phyloP scores from a whole-genome alignment of 2,113 vertebrate genomes.

The Anas platyrhynchos region DNA sequence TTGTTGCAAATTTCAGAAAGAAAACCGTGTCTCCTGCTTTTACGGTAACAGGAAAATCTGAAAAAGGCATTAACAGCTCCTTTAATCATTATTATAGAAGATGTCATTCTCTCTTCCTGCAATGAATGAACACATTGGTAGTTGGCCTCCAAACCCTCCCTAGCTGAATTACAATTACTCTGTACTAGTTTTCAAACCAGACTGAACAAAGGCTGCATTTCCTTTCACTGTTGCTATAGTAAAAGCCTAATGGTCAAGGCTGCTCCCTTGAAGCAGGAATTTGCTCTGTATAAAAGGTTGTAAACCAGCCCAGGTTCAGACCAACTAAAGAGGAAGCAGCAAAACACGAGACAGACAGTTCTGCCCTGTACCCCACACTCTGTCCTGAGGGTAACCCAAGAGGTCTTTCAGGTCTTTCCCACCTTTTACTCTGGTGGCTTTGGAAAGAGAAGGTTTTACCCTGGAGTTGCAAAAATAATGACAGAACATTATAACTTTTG shows the following conservation, averaged over 20 bases:
- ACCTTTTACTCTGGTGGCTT: background rate
- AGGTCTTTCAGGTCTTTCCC: background rate
- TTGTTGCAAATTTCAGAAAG: background rate
- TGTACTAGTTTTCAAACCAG: background rate
- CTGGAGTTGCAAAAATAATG: background rate
- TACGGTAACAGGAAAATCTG: background rate
- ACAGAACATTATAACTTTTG: background rate
- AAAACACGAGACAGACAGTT: background rate
- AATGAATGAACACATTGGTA: background rate
- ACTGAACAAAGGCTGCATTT: background rate
- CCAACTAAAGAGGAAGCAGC: background rate
- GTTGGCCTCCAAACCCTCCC: background rate
- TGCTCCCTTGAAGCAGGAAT: background rate
- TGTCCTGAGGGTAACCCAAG: background rate
- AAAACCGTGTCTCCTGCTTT: background rate
- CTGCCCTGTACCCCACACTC: background rate
- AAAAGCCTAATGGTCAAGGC: background rate
- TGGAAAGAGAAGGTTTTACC: background rate
- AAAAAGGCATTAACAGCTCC: background rate
- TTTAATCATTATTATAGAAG: conserved; percentile 28
- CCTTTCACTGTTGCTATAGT: background rate
- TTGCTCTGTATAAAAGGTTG: background rate
- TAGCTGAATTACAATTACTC: background rate
- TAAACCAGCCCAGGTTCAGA: background rate
- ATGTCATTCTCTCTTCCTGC: background rate